Evolutionary conservation across 2,797 vertebrate species (phyloP), one percentile per base, ranked within the genome.

Genomic region (Phoebastria nigripes): DNA sequence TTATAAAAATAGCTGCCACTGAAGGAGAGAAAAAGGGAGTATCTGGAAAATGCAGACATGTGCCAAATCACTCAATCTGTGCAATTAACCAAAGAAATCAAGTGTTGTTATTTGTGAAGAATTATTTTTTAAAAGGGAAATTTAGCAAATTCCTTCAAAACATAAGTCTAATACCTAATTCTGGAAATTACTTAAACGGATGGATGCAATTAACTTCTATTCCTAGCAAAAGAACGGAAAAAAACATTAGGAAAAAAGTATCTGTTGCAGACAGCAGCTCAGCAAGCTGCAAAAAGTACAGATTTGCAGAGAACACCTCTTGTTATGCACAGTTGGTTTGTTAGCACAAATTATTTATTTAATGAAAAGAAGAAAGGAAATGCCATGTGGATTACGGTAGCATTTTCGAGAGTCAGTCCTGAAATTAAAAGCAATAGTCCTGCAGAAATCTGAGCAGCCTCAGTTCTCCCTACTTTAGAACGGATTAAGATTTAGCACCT

Each of bases 1-100:
- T 96, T 97, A 96, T 85, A 97, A 96, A 98, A 98, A 97, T 94
- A 79, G 87, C 92, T 95, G 6, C 67, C 59, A 73, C 87, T 4
- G 62, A 95, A 96, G 90, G 81, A 92, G 95, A 95, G 90, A 8
- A 76, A 89, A 95, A 93, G 96, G 87, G 92, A 97, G 91, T 92
- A 81, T 90, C 94, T 97, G 92, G 93, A 94, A 97, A 85, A 91
- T 8, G 84, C 81, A 94, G 69, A 37, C 90, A 71, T 70, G 88
- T 80, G 76, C 96, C 87, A 95, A 76, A 91, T 81, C 89, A 51
- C 88, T 94, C 96, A 95, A 95, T 96, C 95, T 96, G 96, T 97
- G 96, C 96, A 96, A 96, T 96, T 95, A 96, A 46, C 90, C 72
- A 58, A 20, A 80, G n/a, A 84, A 95, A 96, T 95, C 78, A 73